Base-by-base conservation (phyloP, 64 coral and sea anemone species). In the Actinia equina region DNA sequence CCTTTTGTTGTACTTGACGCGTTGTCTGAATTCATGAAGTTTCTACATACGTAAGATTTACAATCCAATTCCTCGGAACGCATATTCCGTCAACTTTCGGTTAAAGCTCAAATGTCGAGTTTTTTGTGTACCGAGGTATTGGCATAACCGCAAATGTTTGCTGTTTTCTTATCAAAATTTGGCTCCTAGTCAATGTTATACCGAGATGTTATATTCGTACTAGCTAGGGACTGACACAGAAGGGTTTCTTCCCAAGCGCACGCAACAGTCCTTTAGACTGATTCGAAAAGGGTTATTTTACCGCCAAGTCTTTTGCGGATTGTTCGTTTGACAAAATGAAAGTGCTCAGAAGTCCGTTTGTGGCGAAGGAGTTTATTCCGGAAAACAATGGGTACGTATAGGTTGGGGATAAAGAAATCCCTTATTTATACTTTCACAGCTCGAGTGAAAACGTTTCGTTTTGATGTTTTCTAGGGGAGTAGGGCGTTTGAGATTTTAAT, bases 21-120 rank as follows among this genome's bases (percentile, higher is more conserved):
- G n/a, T 67, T 67, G 23, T 67, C 3, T 37, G 26, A 10, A 74
- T 74, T 74, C 69, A 74, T 74, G 69, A 74, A 74, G 69, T 74
- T 19, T 7, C 61, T 65, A 65, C 9, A 65, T 65, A 23, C 69
- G 78, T 81, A 81, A 81, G 52, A 81, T 81, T 81, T 81, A 81
- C 78, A 44, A 81, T 81, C 49, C 43, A 81, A 52, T 74, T 74
- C 69, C 69, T 74, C 69, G 37, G 37, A 74, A 74, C 23, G 69
- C 69, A 74, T 81, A 81, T 81, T 81, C 78, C 78, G 78, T 81
- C 78, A 81, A 81, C 17, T n/a, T 49, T 49, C 43, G 78, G 51
- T 81, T 81, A 49, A 81, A 81, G 78, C 78, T 81, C 49, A 52
- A 81, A 81, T 81, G 78, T 52, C 78, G 78, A 81, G 78, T 51